Conservation (phyloP, 2,797 vertebrate genomes). For the Channa striata region DNA sequence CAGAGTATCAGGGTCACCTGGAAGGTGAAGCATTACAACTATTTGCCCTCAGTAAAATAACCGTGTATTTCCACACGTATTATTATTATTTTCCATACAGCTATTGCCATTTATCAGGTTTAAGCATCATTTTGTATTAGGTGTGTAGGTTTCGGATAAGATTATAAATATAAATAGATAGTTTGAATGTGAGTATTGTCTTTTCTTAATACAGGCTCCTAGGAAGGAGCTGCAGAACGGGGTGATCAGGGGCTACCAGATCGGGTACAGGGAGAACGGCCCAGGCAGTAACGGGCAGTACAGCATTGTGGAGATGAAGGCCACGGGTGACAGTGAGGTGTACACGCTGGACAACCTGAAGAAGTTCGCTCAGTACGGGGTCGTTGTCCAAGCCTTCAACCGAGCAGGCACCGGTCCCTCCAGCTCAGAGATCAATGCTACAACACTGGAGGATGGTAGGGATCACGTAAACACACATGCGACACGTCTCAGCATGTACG, state of each 20-base stretch:
- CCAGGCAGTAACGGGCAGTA: constrained; percentile 98
- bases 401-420: constrained; percentile 96
- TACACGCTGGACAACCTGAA: constrained; percentile 98
- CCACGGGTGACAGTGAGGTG: constrained; percentile 95
- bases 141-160: too few relatives aligned
- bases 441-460: constrained; percentile 95
- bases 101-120: too few relatives aligned
- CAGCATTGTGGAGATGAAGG: constrained; percentile 99
- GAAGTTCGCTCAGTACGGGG: constrained; percentile 98
- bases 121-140: too few relatives aligned
- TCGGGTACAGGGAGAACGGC: constrained; percentile 97
- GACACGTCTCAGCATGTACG: background rate
- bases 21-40: constrained; percentile 86
- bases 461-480: constrained; percentile 6
- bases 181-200: background rate
- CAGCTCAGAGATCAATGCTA: constrained; percentile 97
- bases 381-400: constrained; percentile 98
- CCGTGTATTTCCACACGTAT: background rate
- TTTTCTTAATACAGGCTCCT: constrained; percentile 85
- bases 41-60: background rate
- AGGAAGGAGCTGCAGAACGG: constrained; percentile 97
- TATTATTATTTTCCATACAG: too few relatives aligned
- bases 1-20: constrained; percentile 99
- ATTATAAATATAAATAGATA: background rate
- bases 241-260: constrained; percentile 98